phyloP scores from a whole-genome alignment of 2,113 vertebrate genomes.

The Eidolon helvum region DNA sequence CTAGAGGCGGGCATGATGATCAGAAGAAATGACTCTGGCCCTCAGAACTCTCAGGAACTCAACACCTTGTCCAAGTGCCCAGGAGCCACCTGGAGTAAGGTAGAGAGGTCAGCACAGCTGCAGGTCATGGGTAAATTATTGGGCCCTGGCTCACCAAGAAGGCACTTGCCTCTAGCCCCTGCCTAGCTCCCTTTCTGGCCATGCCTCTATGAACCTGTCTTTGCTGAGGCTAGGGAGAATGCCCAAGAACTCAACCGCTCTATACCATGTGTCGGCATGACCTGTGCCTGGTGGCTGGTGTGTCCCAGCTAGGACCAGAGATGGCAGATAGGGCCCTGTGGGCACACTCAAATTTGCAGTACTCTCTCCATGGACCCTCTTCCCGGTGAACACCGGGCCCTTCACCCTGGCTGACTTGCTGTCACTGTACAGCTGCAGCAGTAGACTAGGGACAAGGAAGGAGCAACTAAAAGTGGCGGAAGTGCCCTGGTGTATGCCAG shows the following conservation, averaged over 20 bases:
- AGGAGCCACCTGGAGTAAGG: constrained; percentile 6
- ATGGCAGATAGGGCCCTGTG: neutral
- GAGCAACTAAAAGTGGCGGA: neutral
- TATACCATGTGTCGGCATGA: neutral
- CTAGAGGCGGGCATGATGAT: neutral
- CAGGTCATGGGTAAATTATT: neutral
- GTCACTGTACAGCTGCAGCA: neutral
- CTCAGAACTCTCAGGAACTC: constrained; percentile 59
- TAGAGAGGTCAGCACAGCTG: neutral
- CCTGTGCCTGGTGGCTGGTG: neutral
- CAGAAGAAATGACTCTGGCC: neutral
- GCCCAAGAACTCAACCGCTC: neutral
- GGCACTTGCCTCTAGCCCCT: neutral
- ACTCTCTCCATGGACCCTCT: neutral
- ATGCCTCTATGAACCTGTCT: neutral
- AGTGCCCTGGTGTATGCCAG: neutral
- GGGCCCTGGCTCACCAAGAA: neutral
- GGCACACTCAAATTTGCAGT: neutral
- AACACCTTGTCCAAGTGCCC: neutral
- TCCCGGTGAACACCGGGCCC: neutral
- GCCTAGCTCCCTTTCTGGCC: neutral
- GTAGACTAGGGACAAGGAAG: neutral
- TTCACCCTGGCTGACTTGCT: neutral
- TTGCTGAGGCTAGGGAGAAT: constrained; percentile 10
- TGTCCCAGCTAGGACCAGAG: neutral